Conservation (phyloP, 2,888 invertebrate species). For the Rosalia funebris region DNA sequence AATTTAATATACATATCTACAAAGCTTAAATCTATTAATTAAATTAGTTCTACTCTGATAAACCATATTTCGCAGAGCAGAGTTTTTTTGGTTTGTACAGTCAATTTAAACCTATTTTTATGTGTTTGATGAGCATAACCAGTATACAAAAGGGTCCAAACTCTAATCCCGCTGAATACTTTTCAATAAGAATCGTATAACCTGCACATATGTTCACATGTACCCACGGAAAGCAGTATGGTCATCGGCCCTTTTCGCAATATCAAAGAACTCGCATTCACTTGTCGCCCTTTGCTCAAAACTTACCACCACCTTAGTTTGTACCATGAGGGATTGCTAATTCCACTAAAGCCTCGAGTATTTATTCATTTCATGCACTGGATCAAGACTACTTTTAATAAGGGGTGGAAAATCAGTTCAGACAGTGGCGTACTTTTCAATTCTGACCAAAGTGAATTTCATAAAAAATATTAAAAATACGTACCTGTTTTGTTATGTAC, state of each 20-base stretch:
- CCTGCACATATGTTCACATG: constrained; percentile 65
- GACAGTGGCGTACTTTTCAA: constrained; percentile 42
- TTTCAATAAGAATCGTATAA: constrained; percentile 65
- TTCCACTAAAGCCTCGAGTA: constrained; percentile 59
- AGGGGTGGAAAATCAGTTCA: constrained; percentile 50
- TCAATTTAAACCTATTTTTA: constrained; percentile 51
- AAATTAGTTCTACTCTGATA: neutral
- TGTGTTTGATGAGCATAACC: constrained; percentile 44
- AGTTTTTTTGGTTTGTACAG: constrained; percentile 49
- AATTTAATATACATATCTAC: too few relatives aligned
- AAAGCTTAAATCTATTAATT: too few relatives aligned
- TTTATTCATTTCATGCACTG: constrained; percentile 63
- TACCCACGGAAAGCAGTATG: constrained; percentile 56
- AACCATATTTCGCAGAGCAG: neutral
- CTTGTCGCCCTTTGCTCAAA: constrained; percentile 42
- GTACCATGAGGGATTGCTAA: constrained; percentile 60
- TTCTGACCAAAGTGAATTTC: neutral
- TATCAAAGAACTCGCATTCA: neutral
- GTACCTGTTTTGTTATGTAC: too few relatives aligned
- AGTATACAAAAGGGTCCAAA: constrained; percentile 39
- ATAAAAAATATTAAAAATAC: too few relatives aligned
- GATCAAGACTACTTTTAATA: constrained; percentile 59
- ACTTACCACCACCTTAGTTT: constrained; percentile 55
- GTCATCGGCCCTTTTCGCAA: constrained; percentile 28
- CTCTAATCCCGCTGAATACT: constrained; percentile 62